Evolutionary conservation across 2,797 vertebrate genomes (phyloP).

Genomic region (Myiotriccus ornatus): DNA sequence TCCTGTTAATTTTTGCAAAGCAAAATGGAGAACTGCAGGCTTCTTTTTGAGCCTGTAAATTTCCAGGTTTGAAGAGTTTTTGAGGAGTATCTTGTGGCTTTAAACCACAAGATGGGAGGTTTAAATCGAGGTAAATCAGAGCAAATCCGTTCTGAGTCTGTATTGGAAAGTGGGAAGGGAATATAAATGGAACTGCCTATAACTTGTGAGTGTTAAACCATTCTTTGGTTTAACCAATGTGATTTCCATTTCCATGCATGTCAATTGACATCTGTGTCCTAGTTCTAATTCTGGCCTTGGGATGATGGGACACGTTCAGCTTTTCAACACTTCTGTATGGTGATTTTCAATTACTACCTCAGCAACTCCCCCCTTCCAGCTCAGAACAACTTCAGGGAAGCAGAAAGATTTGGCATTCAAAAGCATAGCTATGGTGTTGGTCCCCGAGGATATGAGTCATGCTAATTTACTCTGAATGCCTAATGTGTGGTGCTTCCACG

Average conservation of each 20-base stretch:
- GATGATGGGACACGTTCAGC: background rate
- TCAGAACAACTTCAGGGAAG: background rate
- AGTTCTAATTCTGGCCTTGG: background rate
- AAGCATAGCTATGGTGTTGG: background rate
- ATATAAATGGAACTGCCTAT: background rate
- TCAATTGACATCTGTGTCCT: background rate
- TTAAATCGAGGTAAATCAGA: background rate
- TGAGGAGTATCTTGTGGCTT: background rate
- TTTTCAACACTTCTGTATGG: background rate
- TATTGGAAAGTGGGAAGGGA: background rate
- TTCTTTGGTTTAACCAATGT: background rate
- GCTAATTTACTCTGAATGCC: background rate
- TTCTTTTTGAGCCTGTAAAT: background rate
- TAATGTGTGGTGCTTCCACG: background rate
- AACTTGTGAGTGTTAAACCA: background rate
- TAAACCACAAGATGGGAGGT: background rate
- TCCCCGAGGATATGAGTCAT: background rate
- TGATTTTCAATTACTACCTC: background rate
- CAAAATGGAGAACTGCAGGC: background rate
- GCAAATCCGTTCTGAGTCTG: background rate
- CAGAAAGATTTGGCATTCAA: background rate
- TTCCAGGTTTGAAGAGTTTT: background rate
- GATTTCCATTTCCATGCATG: background rate
- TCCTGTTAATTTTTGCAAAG: background rate
- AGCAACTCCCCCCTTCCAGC: background rate